Base-by-base conservation (phyloP, 2,888 invertebrate genomes). In the Gastrophysa polygoni region DNA sequence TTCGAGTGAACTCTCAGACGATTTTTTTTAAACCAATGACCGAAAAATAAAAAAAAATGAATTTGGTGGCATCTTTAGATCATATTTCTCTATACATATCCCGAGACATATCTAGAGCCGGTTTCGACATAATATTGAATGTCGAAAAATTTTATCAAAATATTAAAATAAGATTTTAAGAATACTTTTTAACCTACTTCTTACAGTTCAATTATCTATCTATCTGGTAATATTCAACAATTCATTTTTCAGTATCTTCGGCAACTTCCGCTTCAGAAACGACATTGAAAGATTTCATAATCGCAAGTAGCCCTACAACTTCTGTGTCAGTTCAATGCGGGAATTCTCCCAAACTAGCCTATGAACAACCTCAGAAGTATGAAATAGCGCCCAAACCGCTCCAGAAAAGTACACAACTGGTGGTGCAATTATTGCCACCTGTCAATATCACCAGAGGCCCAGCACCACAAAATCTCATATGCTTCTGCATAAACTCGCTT, bases 361-460 rank as follows among this genome's bases (percentile, higher is more conserved):
- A 7, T 10, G 28, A 43, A 44, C 14, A 4, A 11, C n/a, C 10
- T 28, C 8, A 1, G 16, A 16, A 43, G 2, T 8, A 29, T 16
- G 43, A 54, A 43, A 54, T 54, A 44, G 0, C 21, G 1, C 54
- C 54, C 16, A 44, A 24, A 29, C 46, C 7, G n/a, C 18, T 56
- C 14, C 34, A 17, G 8, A 50, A 58, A 58, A 48, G 50, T 14
- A 17, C 28, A 4, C 38, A 44, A 51, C 43, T 69, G 20, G 29
- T 56, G 28, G 17, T 67, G n/a, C 69, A 70, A 44, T 2, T 59
- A 14, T 51, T 70, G 57, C 69, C 69, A 55, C 78, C 82, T 61
- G 82, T 86, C 63, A 83, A 82, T 71, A 86, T 86, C 66, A 81
- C 83, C 73, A 81, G 83, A 66, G 82, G 83, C 72, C 75, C 86